Evolutionary conservation across 2,888 invertebrate species (phyloP).

Genomic region (Plebejus argus): DNA sequence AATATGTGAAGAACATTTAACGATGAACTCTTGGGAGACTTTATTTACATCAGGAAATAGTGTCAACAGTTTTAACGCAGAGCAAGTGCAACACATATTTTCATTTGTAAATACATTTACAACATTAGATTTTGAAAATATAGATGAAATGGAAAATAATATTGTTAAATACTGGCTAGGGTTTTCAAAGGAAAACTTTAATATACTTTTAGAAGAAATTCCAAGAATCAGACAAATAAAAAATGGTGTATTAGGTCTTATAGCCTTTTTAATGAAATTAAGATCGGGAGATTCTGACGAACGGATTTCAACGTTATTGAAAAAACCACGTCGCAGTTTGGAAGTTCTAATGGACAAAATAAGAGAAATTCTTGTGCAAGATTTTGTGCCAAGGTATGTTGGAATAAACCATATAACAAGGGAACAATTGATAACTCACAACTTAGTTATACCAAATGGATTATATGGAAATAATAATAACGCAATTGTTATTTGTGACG

Average conservation of each 20-base stretch:
- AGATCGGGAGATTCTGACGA: neutral
- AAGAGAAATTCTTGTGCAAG: conserved; percentile 5
- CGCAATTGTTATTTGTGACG: neutral
- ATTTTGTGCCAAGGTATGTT: conserved; percentile 17
- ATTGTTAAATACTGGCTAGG: conserved; percentile 30
- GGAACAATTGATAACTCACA: conserved; percentile 8
- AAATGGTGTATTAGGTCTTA: neutral
- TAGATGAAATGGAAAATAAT: conserved; percentile 33
- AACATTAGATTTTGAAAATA: conserved; percentile 31
- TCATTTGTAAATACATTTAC: conserved; percentile 25
- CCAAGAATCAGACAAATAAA: conserved; percentile 20
- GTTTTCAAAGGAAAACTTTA: conserved; percentile 21
- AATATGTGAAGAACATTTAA: neutral
- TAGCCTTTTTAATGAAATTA: conserved; percentile 2
- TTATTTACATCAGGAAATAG: too few species aligned
- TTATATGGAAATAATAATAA: neutral
- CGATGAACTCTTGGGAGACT: too few species aligned
- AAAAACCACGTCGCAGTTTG: conserved; percentile 10
- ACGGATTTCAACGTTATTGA: neutral
- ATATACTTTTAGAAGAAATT: conserved; percentile 16
- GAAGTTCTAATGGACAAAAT: neutral
- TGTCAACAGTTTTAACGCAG: too few species aligned
- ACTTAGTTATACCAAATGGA: neutral
- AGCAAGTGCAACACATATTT: neutral
- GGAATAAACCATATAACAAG: neutral